phyloP scores from a whole-genome alignment of 2,113 vertebrate genomes.

The Otus sunia region DNA sequence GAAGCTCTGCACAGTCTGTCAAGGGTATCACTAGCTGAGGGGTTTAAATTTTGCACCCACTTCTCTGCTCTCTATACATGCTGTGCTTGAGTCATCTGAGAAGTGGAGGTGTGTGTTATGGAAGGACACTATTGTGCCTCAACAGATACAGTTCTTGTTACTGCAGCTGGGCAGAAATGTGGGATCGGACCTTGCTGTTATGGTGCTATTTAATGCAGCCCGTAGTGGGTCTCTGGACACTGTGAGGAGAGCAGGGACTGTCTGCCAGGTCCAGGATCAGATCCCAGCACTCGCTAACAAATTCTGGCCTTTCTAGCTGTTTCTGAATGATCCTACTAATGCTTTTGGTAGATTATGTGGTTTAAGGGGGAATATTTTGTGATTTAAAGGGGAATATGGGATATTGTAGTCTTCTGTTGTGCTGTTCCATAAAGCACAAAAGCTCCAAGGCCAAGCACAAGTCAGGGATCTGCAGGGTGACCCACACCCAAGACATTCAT shows the following conservation, averaged over 20 bases:
- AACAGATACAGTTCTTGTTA: rapidly evolving
- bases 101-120: neutral
- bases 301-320: neutral
- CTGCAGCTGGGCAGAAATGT: neutral
- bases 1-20: neutral
- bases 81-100: neutral
- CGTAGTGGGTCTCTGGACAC: neutral
- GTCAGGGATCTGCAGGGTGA: neutral
- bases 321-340: neutral
- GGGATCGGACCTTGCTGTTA: neutral
- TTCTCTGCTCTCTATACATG: neutral
- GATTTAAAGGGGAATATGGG: neutral
- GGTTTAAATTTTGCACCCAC: neutral
- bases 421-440: neutral
- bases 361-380: neutral
- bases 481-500: neutral
- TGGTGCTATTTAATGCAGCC: neutral
- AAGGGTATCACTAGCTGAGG: neutral
- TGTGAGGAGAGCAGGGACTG: neutral
- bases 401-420: neutral
- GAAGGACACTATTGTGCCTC: neutral
- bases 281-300: neutral
- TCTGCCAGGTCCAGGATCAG: neutral
- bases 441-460: neutral
- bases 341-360: neutral